These are phyloP conservation scores for Apogon talboti DNA, from an alignment of 2,797 vertebrate species.

Conservation along the genomic window DNA sequence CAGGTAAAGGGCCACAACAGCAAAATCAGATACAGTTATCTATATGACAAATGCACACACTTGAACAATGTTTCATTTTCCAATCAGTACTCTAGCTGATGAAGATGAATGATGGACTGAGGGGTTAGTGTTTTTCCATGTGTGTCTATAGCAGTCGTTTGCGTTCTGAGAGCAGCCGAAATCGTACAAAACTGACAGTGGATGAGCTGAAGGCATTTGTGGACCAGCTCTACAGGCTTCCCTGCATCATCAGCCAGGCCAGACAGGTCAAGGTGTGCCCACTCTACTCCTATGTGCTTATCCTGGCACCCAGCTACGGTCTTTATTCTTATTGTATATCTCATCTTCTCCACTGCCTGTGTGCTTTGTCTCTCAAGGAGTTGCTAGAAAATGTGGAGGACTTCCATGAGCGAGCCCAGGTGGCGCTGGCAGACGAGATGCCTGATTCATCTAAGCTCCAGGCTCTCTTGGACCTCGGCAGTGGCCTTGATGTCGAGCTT, in stretches of 20 bases:
- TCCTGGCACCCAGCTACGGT: neutral
- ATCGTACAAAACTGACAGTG: slow-evolving; percentile 94
- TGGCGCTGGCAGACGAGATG: slow-evolving; percentile 92
- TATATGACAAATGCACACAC: neutral
- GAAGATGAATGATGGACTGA: slow-evolving; percentile 6
- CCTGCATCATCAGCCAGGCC: slow-evolving; percentile 95
- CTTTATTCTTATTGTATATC: neutral
- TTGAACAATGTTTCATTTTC: neutral
- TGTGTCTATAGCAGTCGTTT: slow-evolving; percentile 81
- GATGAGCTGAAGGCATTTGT: slow-evolving; percentile 98
- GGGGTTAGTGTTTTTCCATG: neutral
- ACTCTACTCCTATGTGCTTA: neutral
- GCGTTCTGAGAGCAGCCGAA: slow-evolving; percentile 87
- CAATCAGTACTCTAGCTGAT: neutral
- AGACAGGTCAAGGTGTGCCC: slow-evolving; percentile 93
- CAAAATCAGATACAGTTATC: no score
- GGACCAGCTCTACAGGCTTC: slow-evolving; percentile 93
- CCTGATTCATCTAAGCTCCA: slow-evolving; percentile 96
- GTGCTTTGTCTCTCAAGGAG: slow-evolving; percentile 81
- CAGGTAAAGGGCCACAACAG: slow-evolving; percentile 82
- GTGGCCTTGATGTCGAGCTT: slow-evolving; percentile 94
- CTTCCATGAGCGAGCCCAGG: slow-evolving; percentile 95
- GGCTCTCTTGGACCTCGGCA: slow-evolving; percentile 92
- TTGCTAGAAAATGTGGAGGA: slow-evolving; percentile 96
- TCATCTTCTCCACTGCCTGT: neutral